Evolutionary conservation across 1,140 invertebrate species (phyloP).

Genomic region (Drosophila orena): DNA sequence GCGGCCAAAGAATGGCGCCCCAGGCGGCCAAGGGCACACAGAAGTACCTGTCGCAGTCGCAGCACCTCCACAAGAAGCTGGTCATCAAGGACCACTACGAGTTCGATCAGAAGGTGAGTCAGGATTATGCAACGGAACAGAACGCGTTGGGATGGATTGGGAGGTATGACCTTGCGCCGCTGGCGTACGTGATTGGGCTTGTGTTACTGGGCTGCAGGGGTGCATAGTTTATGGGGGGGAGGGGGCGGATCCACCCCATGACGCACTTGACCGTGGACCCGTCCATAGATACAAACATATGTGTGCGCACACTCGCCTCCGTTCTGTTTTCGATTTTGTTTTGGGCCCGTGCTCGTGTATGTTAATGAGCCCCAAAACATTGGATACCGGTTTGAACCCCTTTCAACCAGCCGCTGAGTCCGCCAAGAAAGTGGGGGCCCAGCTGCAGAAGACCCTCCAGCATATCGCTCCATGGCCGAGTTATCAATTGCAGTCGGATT

Average conservation of each 20-base stretch:
- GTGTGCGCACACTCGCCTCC: neutral
- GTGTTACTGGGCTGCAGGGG: slow-evolving; percentile 3
- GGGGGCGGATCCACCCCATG: slow-evolving; percentile 32
- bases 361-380: slow-evolving; percentile 50
- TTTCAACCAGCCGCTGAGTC: neutral
- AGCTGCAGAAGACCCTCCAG: slow-evolving; percentile 6
- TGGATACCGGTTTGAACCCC: slow-evolving; percentile 42
- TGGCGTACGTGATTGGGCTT: slow-evolving; percentile 61
- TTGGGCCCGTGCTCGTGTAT: slow-evolving; percentile 52
- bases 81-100: slow-evolving; percentile 84
- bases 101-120: slow-evolving; percentile 81
- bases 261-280: slow-evolving; percentile 34
- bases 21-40: slow-evolving; percentile 56
- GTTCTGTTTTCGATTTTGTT: neutral
- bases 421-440: no score
- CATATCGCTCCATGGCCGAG: neutral
- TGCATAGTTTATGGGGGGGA: neutral
- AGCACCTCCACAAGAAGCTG: slow-evolving; percentile 62
- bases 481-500: slow-evolving; percentile 26
- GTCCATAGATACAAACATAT: neutral
- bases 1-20: slow-evolving; percentile 55
- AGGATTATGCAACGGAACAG: slow-evolving; percentile 54
- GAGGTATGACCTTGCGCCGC: slow-evolving; percentile 6
- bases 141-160: neutral
- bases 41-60: slow-evolving; percentile 73